These are phyloP conservation scores for Himalopsyche phryganea DNA, from an alignment of 1,140 invertebrate genomes.

Conservation along the genomic window DNA sequence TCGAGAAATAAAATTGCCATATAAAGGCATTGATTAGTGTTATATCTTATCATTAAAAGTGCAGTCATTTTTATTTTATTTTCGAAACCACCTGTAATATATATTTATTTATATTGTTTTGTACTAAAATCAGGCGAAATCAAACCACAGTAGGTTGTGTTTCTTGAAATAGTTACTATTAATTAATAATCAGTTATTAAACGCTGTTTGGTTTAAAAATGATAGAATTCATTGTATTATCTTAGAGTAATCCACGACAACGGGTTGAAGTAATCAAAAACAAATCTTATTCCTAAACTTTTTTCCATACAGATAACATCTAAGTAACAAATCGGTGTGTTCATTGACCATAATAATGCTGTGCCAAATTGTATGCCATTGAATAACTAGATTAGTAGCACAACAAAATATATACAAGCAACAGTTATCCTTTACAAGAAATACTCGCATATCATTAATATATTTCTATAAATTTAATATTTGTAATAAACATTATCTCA, in stretches of 20 bases:
- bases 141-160: neutral
- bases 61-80: conserved; percentile 5
- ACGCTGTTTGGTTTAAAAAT: too few relatives aligned
- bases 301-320: too few relatives aligned
- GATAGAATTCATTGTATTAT: too few relatives aligned
- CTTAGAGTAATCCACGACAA: too few relatives aligned
- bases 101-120: neutral
- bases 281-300: too few relatives aligned
- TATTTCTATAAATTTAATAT: too few relatives aligned
- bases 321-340: too few relatives aligned
- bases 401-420: neutral
- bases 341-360: neutral
- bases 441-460: too few relatives aligned
- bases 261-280: too few relatives aligned
- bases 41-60: too few relatives aligned
- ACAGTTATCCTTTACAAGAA: too few relatives aligned
- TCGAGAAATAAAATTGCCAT: conserved; percentile 16
- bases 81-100: conserved; percentile 7
- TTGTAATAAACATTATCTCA: neutral
- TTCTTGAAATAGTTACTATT: neutral
- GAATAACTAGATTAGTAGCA: neutral
- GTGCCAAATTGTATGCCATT: neutral
- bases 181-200: neutral
- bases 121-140: neutral
- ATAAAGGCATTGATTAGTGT: conserved; percentile 15